Base-by-base conservation (phyloP, 2,888 invertebrate species). In the Geotrupes spiniger region DNA sequence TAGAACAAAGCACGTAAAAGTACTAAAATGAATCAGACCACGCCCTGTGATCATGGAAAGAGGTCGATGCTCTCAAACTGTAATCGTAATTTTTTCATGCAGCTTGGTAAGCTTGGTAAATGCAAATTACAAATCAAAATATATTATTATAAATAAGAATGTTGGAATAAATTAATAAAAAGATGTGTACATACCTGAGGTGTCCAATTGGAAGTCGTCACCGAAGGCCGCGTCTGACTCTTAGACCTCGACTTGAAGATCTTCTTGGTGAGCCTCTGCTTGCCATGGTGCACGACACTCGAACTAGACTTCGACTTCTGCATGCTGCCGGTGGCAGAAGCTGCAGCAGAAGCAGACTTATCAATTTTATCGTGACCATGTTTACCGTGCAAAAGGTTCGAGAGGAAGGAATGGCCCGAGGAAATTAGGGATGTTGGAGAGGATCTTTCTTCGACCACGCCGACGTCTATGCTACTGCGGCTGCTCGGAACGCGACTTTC, bases 231-330 rank as follows among this genome's bases (percentile, higher is more conserved):
- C 59, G 85, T 85, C 60, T 88, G 87, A 66, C 88, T 88, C 68
- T 92, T 89, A 60, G 90, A 89, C 64, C 92, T 78, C 59, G 88
- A 85, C 66, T 87, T 82, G 84, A 89, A 92, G 67, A 92, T 85
- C 72, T 87, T 87, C 76, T 87, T 89, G 67, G 89, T 84, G 62
- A 91, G 88, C 71, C 88, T 82, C 70, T 79, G 71, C 60, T 79
- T 77, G 37, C 80, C 78, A 62, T 80, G 80, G 62, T 89, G 88
- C 69, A 90, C 87, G 70, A 91, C 89, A 76, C 88, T 89, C 68
- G 89, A 88, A 60, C 89, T 88, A 17, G 90, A 90, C 73, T 91
- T 89, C 65, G 90, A 91, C 78, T 91, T 92, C 82, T 91, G 90
- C 91, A 91, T 91, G 71, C 83, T 82, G 64, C 72, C 70, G 62